Base-by-base conservation (phyloP, 2,888 invertebrate species). In the Elegia similella region DNA sequence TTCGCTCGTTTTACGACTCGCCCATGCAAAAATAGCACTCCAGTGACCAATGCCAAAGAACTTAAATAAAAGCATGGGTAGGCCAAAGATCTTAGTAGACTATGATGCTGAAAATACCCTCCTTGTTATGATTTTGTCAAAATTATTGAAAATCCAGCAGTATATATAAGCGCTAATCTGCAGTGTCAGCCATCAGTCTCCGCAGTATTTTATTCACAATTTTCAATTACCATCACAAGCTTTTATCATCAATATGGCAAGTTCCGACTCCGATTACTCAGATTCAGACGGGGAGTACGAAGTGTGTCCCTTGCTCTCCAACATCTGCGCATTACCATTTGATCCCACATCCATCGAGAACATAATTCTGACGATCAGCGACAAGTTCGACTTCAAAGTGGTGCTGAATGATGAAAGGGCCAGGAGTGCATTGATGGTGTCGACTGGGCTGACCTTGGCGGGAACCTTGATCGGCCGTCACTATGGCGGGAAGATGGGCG, bases 401-500 rank as follows among this genome's bases (percentile, higher is more conserved):
- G 64, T 88, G 1, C 57, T 86, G 65, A 79, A 61, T 53, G 77
- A 82, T 52, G 68, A 75, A 0, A 67, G 76, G 47, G 67, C 74
- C 0, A 80, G 70, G 54, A 72, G 72, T 0, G 88, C 88, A 1
- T 7, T 84, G 43, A 30, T 84, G 34, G 72, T 89, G 13, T 86
- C 90, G 8, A 70, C 86, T 0, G 90, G 90, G 0, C 61, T 90
- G 8, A 75, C 87, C 0, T 23, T 90, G 10, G 88, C 87, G 0
- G 90, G 90, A 0, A 78, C 81, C 0, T 53, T 90, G n/a, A 70
- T 91, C 15, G 90, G 90, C 0, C 78, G 74, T 7, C 86, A 86
- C 65, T 87, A 82, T 62, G 90, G 86, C 10, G 90, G 90, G 6
- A 86, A 82, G 62, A 43, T 85, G 1, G 90, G 90, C 0, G 88